Conservation (phyloP, 1,140 invertebrate genomes). For the Heliothis subflexa region DNA sequence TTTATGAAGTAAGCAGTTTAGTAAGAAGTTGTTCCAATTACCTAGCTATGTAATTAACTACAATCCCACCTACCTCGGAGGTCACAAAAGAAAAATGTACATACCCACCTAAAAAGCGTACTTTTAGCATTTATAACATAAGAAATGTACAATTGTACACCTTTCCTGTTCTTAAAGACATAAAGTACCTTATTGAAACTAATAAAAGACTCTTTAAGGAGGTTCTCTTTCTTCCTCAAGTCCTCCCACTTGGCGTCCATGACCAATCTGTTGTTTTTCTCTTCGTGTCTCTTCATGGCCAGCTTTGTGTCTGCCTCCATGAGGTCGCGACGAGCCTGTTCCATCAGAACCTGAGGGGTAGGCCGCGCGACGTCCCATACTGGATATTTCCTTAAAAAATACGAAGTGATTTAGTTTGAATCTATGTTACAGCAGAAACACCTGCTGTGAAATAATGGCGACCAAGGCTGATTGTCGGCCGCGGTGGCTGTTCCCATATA, state of each 20-base stretch:
- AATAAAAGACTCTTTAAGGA: slow-evolving; percentile 86
- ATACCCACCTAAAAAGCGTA: too few relatives aligned
- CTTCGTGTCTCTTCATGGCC: slow-evolving; percentile 76
- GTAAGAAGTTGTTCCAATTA: too few relatives aligned
- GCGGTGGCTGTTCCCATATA: too few relatives aligned
- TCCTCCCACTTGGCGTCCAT: slow-evolving; percentile 86
- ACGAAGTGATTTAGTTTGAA: background rate
- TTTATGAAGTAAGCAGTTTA: too few relatives aligned
- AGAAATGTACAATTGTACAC: background rate
- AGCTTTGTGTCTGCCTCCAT: slow-evolving; percentile 82
- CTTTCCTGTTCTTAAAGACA: background rate
- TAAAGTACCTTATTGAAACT: slow-evolving; percentile 85
- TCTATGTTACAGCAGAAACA: too few relatives aligned
- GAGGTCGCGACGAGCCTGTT: slow-evolving; percentile 83
- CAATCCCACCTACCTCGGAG: background rate
- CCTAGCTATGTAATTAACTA: background rate
- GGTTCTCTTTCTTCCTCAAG: slow-evolving; percentile 80
- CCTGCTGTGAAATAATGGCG: too few relatives aligned
- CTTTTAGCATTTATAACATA: too few relatives aligned
- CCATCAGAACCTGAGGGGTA: slow-evolving; percentile 84
- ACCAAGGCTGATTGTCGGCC: too few relatives aligned
- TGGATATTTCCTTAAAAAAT: slow-evolving; percentile 84
- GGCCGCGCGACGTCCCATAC: slow-evolving; percentile 87
- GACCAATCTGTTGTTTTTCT: slow-evolving; percentile 66
- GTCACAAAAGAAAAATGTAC: too few relatives aligned